Conservation (phyloP, 2,113 vertebrate genomes). For the Lepus europaeus region DNA sequence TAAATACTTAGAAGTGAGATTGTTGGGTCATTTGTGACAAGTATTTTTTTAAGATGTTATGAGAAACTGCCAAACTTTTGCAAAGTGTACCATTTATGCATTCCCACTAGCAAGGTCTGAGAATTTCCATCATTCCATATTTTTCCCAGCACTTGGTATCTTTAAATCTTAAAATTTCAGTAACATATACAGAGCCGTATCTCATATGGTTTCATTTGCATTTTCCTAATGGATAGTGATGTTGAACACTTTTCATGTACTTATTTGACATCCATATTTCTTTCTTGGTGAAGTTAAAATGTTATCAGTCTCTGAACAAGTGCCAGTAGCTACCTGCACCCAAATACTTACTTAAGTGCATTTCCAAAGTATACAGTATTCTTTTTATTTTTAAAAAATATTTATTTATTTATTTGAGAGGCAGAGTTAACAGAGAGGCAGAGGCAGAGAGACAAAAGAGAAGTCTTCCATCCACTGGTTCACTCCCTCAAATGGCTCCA, state of each 20-base stretch:
- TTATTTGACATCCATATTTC: background rate
- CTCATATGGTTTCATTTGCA: background rate
- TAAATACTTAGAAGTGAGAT: background rate
- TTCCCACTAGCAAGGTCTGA: background rate
- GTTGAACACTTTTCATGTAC: background rate
- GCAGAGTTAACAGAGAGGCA: too few species aligned
- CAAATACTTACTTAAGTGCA: constrained; percentile 5
- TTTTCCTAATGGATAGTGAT: constrained; percentile 14
- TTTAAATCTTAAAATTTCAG: background rate
- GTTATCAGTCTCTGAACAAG: constrained; percentile 5
- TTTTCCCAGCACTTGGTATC: background rate
- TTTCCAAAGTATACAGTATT: background rate
- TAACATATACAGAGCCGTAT: background rate
- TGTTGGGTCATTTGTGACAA: background rate
- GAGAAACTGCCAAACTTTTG: constrained; percentile 9
- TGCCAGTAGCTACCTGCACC: background rate
- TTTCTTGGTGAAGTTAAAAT: background rate
- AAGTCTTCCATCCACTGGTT: too few species aligned
- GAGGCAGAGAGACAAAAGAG: too few species aligned
- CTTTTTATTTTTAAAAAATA: background rate
- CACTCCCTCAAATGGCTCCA: too few species aligned
- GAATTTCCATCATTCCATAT: background rate
- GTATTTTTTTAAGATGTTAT: background rate
- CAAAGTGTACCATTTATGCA: background rate
- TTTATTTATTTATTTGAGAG: too few species aligned